phyloP scores from a whole-genome alignment of 2,888 invertebrate genomes.

The Patella pellucida region DNA sequence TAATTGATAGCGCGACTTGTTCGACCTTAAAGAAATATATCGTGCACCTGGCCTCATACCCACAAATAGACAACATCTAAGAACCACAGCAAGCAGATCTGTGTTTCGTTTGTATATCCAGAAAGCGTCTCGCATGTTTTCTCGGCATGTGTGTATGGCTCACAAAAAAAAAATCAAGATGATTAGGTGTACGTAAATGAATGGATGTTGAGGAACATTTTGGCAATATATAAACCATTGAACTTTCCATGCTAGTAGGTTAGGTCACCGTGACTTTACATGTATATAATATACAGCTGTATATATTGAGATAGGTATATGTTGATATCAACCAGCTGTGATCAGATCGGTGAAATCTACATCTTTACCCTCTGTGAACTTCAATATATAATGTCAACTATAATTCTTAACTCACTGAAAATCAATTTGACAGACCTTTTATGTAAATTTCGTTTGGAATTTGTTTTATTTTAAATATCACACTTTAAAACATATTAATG shows the following conservation, averaged over 20 bases:
- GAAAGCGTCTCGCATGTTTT: too few relatives aligned
- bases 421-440: background rate
- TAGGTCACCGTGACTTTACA: background rate
- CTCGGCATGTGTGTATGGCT: too few relatives aligned
- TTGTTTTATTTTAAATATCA: too few relatives aligned
- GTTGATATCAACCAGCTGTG: constrained; percentile 1
- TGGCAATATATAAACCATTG: background rate
- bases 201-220: background rate
- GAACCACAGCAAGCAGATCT: too few relatives aligned
- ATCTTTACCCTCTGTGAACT: constrained; percentile 1
- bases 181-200: background rate
- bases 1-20: too few relatives aligned
- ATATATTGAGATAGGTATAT: background rate
- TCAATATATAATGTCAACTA: background rate
- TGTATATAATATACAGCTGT: constrained; percentile 5
- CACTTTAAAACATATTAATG: too few relatives aligned
- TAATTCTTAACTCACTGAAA: background rate
- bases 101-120: too few relatives aligned
- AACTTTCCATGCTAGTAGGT: constrained; percentile 1
- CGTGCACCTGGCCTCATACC: too few relatives aligned
- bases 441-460: background rate
- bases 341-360: constrained; percentile 6
- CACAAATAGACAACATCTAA: too few relatives aligned
- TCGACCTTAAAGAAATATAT: too few relatives aligned
- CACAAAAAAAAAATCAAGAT: too few relatives aligned